Conservation (phyloP, 2,888 invertebrate species). For the Drosophila percnosoma region DNA sequence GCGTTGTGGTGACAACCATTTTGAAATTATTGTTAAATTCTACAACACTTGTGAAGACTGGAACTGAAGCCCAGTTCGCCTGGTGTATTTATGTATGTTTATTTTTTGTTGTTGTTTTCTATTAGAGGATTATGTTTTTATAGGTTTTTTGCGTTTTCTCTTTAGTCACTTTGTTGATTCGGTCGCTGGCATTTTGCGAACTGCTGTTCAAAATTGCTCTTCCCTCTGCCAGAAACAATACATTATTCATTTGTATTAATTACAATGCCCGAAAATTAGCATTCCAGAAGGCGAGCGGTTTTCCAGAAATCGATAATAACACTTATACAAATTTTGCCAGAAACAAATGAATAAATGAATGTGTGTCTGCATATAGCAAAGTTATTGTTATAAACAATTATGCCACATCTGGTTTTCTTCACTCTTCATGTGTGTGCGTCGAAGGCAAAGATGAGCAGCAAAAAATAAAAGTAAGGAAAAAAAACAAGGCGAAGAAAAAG, state of each 20-base stretch:
- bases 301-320: slow-evolving; percentile 52
- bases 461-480: slow-evolving; percentile 9
- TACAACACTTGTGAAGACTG: slow-evolving; percentile 14
- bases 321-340: slow-evolving; percentile 21
- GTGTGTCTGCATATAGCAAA: slow-evolving; percentile 16
- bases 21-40: not conserved
- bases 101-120: not conserved
- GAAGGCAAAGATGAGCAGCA: slow-evolving; percentile 2
- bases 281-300: slow-evolving; percentile 42
- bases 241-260: slow-evolving; percentile 58
- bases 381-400: slow-evolving; percentile 71
- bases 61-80: slow-evolving; percentile 6
- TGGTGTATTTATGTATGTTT: slow-evolving; percentile 9
- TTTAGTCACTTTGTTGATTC: slow-evolving; percentile 31
- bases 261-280: slow-evolving; percentile 48
- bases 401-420: slow-evolving; percentile 53
- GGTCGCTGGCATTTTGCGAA: slow-evolving; percentile 56
- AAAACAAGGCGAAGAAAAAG: slow-evolving; percentile 8
- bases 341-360: slow-evolving; percentile 10
- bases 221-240: slow-evolving; percentile 35
- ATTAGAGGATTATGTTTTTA: not conserved
- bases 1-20: slow-evolving; percentile 83
- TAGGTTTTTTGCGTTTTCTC: slow-evolving; percentile 23
- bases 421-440: not conserved
- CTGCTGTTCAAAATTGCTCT: slow-evolving; percentile 34